Evolutionary conservation across 2,797 vertebrate species (phyloP).

Genomic region (Macropus fuliginosus): DNA sequence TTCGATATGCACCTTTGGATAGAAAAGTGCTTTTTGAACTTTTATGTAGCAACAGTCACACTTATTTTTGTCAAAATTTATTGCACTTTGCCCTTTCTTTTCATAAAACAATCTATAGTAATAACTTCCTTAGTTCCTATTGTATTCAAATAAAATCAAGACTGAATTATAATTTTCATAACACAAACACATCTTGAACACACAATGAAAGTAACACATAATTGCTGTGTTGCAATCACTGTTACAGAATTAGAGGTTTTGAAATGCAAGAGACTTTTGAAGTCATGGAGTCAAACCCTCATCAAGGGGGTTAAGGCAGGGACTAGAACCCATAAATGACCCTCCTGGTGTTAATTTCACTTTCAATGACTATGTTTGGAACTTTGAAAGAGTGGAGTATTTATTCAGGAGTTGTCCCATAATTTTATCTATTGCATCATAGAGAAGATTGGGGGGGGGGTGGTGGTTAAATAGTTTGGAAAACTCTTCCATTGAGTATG

Average conservation of each 20-base stretch:
- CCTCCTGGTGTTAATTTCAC: background rate
- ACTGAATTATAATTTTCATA: background rate
- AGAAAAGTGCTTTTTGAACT: background rate
- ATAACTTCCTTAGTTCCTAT: background rate
- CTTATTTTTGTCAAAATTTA: background rate
- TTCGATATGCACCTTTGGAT: background rate
- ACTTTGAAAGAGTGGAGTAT: background rate
- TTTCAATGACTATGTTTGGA: background rate
- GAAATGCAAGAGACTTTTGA: background rate
- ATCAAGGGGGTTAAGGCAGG: background rate
- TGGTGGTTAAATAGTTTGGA: background rate
- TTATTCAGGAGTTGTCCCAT: background rate
- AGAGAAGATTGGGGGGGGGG: background rate
- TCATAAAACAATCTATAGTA: background rate
- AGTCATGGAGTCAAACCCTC: background rate
- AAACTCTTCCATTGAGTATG: background rate
- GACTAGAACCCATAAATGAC: background rate
- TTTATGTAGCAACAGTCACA: background rate
- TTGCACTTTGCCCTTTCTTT: too few species aligned
- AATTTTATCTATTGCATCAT: background rate
- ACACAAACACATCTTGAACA: background rate
- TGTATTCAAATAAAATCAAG: background rate
- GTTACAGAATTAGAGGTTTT: background rate
- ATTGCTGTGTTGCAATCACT: background rate
- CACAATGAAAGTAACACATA: background rate